A percentile compares a stretch with the other conserved stretches of the same genome.
phyloP scores from a whole-genome alignment of 1,140 invertebrate species.

The Drosophila rufa region DNA sequence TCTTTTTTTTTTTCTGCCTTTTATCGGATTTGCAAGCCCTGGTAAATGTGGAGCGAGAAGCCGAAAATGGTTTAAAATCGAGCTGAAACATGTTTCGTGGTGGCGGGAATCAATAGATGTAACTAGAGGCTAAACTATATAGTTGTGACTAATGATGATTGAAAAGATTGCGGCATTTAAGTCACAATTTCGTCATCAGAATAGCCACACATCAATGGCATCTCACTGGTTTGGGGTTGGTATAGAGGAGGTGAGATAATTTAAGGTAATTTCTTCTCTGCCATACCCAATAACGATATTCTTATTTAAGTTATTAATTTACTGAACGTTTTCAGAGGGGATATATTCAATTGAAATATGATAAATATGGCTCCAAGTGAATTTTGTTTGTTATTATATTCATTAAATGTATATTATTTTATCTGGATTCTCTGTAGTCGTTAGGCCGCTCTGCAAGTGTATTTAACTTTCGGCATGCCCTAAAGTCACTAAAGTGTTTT shows the following conservation, averaged over 20 bases:
- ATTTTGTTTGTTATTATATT: neutral
- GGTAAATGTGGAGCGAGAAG: slow-evolving; percentile 31
- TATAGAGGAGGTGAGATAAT: neutral
- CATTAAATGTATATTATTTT: neutral
- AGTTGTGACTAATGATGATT: slow-evolving; percentile 22
- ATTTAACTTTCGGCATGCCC: neutral
- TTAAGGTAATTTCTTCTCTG: neutral
- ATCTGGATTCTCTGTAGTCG: too few species aligned
- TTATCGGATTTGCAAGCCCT: slow-evolving; percentile 69
- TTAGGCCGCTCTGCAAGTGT: neutral
- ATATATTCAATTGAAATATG: too few species aligned
- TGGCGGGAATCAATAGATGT: slow-evolving; percentile 17
- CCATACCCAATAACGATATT: too few species aligned
- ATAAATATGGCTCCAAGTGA: too few species aligned
- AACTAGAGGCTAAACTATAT: neutral
- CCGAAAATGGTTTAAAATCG: slow-evolving; percentile 63
- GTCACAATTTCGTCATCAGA: slow-evolving; percentile 4
- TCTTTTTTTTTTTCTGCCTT: slow-evolving; percentile 35
- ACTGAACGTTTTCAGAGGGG: too few species aligned
- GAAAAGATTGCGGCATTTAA: slow-evolving; percentile 36
- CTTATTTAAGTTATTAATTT: too few species aligned
- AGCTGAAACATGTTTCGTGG: slow-evolving; percentile 15
- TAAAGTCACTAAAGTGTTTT: neutral
- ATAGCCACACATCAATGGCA: neutral
- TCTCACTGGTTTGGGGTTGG: slow-evolving; percentile 2